Evolutionary conservation across 2,113 vertebrate species (phyloP), one percentile per base, ranked within the genome.

Genomic region (Microcebus griseorufus): DNA sequence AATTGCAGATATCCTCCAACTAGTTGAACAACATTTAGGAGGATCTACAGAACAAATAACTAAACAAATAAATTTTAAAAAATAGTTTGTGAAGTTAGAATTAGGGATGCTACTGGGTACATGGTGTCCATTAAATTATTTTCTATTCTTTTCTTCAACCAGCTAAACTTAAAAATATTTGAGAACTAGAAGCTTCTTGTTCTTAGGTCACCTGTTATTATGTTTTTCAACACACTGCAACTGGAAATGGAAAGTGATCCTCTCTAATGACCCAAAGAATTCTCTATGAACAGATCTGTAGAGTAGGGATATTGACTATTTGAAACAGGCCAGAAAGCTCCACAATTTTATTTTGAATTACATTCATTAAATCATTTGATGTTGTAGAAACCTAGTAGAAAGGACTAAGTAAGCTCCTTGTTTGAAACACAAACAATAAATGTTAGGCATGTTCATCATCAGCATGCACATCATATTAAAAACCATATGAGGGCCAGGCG

Each of bases 281-380:
- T 87, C 27, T 32, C 45, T 32, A 5, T 93, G 27, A 88, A 37
- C 22, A 64, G 22, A 69, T 69, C 42, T 51, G 17, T 4, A 48
- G 4, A 23, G 23, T 18, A n/a, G 1, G 6, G 4, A 4, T 79
- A 48, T 22, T 84, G 51, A 5, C 55, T 39, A 75, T 34, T 32
- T 58, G 39, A 6, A 58, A 48, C 0, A 89, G 14, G 2, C 5
- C 20, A 88, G 2, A 6, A 60, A 42, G 3, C 7, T 1, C 3
- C 4, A 51, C 13, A 72, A 45, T 80, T 88, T 83, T 39, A 65
- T 81, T 86, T 87, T 72, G 27, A 79, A 16, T 67, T 32, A 27
- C 1, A 34, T 75, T 73, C 8, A 75, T 65, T 29, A 58, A 73
- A 72, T 39, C 39, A 70, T 84, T 88, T 70, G 39, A 62, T n/a